Conservation (phyloP, 2,797 vertebrate genomes). For the Enteromius radiatus region DNA sequence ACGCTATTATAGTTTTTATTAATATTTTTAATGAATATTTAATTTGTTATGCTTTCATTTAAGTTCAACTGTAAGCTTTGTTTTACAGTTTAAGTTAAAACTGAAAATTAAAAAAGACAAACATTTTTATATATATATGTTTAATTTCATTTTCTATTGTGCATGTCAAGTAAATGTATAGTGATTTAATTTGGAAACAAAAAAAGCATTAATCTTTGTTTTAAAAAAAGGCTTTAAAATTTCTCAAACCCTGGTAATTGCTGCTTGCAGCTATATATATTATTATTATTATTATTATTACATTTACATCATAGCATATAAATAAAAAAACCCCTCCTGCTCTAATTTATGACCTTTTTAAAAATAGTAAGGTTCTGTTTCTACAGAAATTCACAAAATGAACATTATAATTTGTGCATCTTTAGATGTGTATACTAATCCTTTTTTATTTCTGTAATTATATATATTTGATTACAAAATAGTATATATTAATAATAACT, state of each 20-base stretch:
- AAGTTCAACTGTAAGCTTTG: not conserved
- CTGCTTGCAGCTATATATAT: too few relatives aligned
- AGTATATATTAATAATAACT: not conserved
- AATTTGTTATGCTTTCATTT: not conserved
- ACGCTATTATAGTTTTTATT: not conserved
- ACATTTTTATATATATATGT: too few relatives aligned
- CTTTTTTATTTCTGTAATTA: not conserved
- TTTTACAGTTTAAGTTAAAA: not conserved
- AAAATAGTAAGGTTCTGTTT: not conserved
- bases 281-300: not conserved
- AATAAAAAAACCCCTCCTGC: not conserved
- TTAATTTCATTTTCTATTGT: not conserved
- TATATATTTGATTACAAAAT: not conserved
- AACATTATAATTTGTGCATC: not conserved
- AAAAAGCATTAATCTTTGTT: not conserved
- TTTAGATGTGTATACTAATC: not conserved
- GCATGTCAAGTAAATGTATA: not conserved
- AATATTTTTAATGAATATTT: not conserved
- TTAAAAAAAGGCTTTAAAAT: too few relatives aligned
- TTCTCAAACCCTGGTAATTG: too few relatives aligned
- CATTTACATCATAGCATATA: not conserved
- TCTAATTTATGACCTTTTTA: not conserved
- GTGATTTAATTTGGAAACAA: not conserved
- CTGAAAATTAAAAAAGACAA: too few relatives aligned
- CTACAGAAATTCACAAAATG: not conserved